Percentiles rank a stretch among this genome's conserved stretches.
These are phyloP conservation scores for Falco peregrinus DNA, from an alignment of 2,797 vertebrate species.

Conservation along the genomic window DNA sequence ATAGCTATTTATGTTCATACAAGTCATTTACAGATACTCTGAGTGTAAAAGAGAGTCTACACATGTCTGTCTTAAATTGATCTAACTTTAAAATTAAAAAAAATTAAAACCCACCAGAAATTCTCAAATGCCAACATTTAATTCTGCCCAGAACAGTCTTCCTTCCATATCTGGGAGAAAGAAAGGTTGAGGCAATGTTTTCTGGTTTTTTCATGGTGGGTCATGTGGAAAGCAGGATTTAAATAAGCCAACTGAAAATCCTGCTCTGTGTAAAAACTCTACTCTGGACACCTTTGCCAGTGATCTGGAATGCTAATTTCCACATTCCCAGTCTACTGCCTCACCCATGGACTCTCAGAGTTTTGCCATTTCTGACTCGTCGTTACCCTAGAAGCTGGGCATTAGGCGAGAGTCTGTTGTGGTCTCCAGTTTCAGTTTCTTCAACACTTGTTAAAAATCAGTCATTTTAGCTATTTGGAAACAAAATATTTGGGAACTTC, in stretches of 20 bases:
- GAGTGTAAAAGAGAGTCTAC: neutral
- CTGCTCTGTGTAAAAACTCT: neutral
- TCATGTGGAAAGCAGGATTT: neutral
- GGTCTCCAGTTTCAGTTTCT: neutral
- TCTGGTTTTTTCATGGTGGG: neutral
- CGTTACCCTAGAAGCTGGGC: neutral
- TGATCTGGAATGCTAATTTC: neutral
- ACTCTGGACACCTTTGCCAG: neutral
- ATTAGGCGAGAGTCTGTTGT: neutral
- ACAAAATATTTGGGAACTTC: neutral
- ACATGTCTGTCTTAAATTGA: neutral
- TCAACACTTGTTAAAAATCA: neutral
- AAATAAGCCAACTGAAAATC: neutral
- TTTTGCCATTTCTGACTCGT: neutral
- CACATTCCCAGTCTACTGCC: neutral
- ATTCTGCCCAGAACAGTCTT: neutral
- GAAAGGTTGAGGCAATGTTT: neutral
- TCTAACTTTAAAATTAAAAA: neutral
- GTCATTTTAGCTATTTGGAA: neutral
- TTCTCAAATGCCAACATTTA: neutral
- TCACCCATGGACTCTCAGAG: fast-evolving
- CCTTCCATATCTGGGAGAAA: neutral
- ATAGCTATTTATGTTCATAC: neutral
- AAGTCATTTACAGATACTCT: neutral
- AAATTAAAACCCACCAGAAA: neutral